Percentiles rank a stretch among this genome's conserved stretches.
Evolutionary conservation across 2,888 invertebrate species (phyloP).

Genomic region (Megalurothrips usitatus): DNA sequence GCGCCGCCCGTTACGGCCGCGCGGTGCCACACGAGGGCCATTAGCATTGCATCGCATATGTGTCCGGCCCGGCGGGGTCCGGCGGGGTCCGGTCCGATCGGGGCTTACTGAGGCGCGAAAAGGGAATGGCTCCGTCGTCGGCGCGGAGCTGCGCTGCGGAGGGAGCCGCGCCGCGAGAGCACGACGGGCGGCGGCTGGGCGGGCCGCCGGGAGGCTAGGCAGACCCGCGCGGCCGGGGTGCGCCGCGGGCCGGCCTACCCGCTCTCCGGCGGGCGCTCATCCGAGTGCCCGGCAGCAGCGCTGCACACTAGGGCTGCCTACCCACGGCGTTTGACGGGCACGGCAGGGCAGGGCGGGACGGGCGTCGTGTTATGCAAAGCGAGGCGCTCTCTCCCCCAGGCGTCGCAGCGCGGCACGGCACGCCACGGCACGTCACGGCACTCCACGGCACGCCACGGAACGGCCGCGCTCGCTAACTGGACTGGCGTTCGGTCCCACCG

Average conservation of each 20-base stretch:
- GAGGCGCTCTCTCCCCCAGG: no score
- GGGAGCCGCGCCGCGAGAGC: neutral
- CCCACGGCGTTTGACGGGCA: no score
- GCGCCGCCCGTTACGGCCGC: neutral
- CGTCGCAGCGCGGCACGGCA: no score
- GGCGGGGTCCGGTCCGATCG: neutral
- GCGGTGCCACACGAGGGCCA: neutral
- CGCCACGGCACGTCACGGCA: no score
- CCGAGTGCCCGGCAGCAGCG: neutral
- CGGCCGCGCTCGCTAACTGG: neutral
- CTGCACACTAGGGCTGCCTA: no score
- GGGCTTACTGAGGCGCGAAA: constrained; percentile 19
- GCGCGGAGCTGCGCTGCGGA: neutral
- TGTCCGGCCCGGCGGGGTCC: neutral
- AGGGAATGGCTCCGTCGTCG: neutral
- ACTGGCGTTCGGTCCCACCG: neutral
- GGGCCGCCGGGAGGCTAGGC: neutral
- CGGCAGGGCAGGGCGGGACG: no score
- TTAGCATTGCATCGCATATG: neutral
- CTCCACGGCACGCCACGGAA: no score
- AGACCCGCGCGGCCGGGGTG: neutral
- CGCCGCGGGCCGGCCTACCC: neutral
- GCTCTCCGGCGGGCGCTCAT: neutral
- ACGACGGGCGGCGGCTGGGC: neutral
- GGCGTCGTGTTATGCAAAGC: no score